Evolutionary conservation across 2,113 vertebrate genomes (phyloP), one percentile per base, ranked within the genome.

Genomic region (Rhizomys pruinosus): DNA sequence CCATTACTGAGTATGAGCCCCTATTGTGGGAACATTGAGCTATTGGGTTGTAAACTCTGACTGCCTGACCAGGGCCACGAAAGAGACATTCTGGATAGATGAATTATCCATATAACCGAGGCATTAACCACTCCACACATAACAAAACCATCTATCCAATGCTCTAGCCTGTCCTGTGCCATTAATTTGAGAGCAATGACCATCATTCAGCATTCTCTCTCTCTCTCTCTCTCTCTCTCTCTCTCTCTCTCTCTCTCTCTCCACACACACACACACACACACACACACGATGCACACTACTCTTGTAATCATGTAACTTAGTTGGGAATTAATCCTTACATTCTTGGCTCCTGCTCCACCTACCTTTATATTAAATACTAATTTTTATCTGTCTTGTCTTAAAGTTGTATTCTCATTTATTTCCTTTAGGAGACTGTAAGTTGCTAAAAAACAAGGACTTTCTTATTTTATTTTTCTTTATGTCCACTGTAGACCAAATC

Each of bases 11-110:
- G 64, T 25, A 86, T 32, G 71, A 89, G 37, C 55, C 34, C 78
- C 27, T 64, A 61, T 82, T 71, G 63, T 77, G 63, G 74, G 55
- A 92, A 82, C 77, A 37, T 8, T 86, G 85, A 89, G 90, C 92
- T 94, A 63, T 88, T 92, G 78, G 69, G 73, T 80, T 52, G 27
- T 96, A 94, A 95, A 96, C 90, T 44, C 86, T 71, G 87, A 78
- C 57, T 93, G 82, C 63, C 10, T 34, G 92, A 57, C 20, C 59
- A 20, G 20, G 63, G 64, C 59, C 73, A 82, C 87, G 39, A 91
- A 94, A 19, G 63, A 85, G 52, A 69, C 63, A n/a, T 76, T 93
- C 80, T 55, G 90, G 77, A 84, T 78, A 71, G 93, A 84, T 29
- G 71, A 59, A 86, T 32, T 71, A 16, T 84, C 85, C 81, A n/a